phyloP scores from a whole-genome alignment of 2,113 vertebrate genomes.

The Meriones unguiculatus region DNA sequence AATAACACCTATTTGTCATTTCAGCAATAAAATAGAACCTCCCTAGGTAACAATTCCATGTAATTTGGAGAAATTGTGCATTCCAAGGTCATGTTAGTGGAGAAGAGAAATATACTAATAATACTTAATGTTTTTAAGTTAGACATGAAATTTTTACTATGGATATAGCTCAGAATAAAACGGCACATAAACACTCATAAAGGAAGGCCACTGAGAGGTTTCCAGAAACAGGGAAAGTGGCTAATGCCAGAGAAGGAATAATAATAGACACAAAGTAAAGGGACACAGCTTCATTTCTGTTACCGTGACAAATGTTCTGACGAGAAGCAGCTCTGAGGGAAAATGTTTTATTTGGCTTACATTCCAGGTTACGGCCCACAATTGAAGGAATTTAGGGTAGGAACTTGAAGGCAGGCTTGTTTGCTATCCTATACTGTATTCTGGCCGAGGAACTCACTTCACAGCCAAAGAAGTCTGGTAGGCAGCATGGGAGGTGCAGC shows the following conservation, averaged over 20 bases:
- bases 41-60: not conserved
- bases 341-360: not conserved
- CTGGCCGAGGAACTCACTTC: not conserved
- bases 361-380: not conserved
- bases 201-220: not conserved
- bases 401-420: not conserved
- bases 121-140: not conserved
- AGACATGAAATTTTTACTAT: not conserved
- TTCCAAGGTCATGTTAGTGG: not conserved
- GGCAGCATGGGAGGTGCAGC: not conserved
- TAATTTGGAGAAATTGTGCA: not conserved
- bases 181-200: not conserved
- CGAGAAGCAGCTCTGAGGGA: not conserved
- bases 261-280: not conserved
- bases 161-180: not conserved
- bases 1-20: not conserved
- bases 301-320: not conserved
- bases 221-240: not conserved
- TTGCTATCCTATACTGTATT: not conserved
- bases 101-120: not conserved
- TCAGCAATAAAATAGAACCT: not conserved
- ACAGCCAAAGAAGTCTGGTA: not conserved
- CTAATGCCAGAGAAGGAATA: not conserved
- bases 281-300: not conserved
- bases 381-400: not conserved